Evolutionary conservation across 2,113 vertebrate species (phyloP), one percentile per base, ranked within the genome.

Genomic region (Archilochus colubris): DNA sequence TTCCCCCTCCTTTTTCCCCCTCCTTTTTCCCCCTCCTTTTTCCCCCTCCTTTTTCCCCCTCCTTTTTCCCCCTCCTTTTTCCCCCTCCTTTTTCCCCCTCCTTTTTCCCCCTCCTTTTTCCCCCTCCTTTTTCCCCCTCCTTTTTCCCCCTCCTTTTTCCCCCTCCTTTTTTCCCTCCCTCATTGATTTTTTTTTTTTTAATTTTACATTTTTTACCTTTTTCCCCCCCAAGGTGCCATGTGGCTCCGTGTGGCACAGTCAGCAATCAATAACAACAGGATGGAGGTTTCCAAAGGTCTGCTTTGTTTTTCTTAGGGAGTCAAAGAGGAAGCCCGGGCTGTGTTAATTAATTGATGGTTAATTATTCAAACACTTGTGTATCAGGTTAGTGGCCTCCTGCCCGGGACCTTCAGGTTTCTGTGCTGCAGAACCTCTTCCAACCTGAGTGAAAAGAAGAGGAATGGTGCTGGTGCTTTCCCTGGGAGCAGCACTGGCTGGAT

Each of bases 321-420:
- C 7, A 3, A 55, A 69, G 59, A 81, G 81, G 78, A 89, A 85
- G 75, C 75, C 43, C 54, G 70, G 76, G 33, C 11, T 23, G 16
- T 69, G 91, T 88, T 96, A 95, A 97, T 95, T 94, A 95, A 95
- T 72, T 33, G 68, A 19, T 46, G 68, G 91, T 81, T 97, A 77
- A 89, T 97, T 95, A 94, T 88, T 73, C 79, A 90, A 96, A 62
- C 68, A 50, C 77, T 82, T 63, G 70, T 31, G 20, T 62, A 62
- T 90, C 11, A 24, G 82, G 84, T 93, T 82, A 69, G 83, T 15
- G 68, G 77, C 87, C 74, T 91, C n/a, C 54, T 88, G 83, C 19
- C 72, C 1, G 2, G 19, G 40, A 73, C 27, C 75, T 61, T 0
- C 4, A 40, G 36, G 44, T 61, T 82, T 31, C 33, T 69, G 62